Evolutionary conservation across 2,797 vertebrate genomes (phyloP).

Genomic region (Morus bassanus): DNA sequence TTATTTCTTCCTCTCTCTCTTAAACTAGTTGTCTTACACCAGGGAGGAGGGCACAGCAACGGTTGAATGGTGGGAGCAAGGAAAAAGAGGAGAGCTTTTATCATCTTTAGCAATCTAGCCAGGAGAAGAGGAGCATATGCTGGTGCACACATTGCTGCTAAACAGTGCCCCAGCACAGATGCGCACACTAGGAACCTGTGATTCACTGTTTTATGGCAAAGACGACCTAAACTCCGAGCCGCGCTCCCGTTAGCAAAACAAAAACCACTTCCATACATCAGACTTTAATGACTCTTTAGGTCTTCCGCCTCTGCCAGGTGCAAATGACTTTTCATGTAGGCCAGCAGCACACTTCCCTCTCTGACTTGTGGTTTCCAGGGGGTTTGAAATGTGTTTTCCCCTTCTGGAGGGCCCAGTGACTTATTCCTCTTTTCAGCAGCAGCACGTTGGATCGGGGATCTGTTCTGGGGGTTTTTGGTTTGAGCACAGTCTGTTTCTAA

Average conservation of each 20-base stretch:
- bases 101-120: not conserved
- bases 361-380: not conserved
- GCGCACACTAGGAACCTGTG: not conserved
- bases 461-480: not conserved
- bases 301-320: slow-evolving; percentile 54
- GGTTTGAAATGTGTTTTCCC: not conserved
- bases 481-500: not conserved
- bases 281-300: slow-evolving; percentile 19
- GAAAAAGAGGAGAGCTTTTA: not conserved
- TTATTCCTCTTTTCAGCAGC: slow-evolving; percentile 25
- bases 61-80: not conserved
- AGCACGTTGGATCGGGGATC: not conserved
- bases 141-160: not conserved
- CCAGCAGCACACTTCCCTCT: not conserved
- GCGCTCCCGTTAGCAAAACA: not conserved
- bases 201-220: slow-evolving; percentile 37
- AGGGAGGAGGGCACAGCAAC: not conserved
- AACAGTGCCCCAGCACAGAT: not conserved
- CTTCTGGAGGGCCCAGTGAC: not conserved
- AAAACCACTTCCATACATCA: slow-evolving; percentile 1
- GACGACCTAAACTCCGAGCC: not conserved
- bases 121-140: not conserved
- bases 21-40: not conserved
- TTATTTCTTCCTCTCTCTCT: not conserved
- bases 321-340: slow-evolving; percentile 30